Conservation (phyloP, 2,888 invertebrate genomes). For the Adelognathus sp. region DNA sequence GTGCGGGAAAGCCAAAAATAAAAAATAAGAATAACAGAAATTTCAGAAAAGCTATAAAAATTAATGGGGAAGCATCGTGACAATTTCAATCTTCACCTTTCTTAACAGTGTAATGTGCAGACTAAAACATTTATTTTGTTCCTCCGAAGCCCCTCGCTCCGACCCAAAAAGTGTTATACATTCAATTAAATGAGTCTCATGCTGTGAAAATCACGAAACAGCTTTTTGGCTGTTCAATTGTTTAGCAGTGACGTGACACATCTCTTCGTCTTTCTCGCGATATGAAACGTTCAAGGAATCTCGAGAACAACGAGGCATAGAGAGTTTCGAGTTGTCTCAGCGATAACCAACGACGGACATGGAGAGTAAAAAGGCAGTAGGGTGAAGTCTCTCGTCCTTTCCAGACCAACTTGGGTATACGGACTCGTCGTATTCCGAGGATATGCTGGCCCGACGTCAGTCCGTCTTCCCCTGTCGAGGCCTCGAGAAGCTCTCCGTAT, state of each 20-base stretch:
- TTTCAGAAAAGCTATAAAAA: too few relatives aligned
- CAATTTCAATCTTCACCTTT: too few relatives aligned
- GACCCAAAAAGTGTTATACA: too few relatives aligned
- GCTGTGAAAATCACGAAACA: not conserved
- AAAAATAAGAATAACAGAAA: too few relatives aligned
- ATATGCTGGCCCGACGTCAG: slow-evolving; percentile 45
- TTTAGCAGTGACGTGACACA: not conserved
- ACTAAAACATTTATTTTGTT: too few relatives aligned
- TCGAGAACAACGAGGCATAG: slow-evolving; percentile 17
- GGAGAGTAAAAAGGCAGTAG: not conserved
- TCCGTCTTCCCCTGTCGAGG: slow-evolving; percentile 40
- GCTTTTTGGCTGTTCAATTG: not conserved
- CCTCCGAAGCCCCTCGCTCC: too few relatives aligned
- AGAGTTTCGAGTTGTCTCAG: slow-evolving; percentile 31
- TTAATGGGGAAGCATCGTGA: too few relatives aligned
- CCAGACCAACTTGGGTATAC: slow-evolving; percentile 40
- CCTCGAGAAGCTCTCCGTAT: slow-evolving; percentile 45
- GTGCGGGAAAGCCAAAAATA: too few relatives aligned
- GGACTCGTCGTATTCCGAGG: slow-evolving; percentile 33
- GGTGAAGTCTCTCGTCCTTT: not conserved
- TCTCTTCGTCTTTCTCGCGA: not conserved
- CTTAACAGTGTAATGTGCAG: too few relatives aligned
- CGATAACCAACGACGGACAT: not conserved
- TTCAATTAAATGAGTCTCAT: too few relatives aligned
- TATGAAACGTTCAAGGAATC: slow-evolving; percentile 37